These are phyloP conservation scores for Brachionus koreanus DNA, from an alignment of 1,140 invertebrate species.

Conservation along the genomic window DNA sequence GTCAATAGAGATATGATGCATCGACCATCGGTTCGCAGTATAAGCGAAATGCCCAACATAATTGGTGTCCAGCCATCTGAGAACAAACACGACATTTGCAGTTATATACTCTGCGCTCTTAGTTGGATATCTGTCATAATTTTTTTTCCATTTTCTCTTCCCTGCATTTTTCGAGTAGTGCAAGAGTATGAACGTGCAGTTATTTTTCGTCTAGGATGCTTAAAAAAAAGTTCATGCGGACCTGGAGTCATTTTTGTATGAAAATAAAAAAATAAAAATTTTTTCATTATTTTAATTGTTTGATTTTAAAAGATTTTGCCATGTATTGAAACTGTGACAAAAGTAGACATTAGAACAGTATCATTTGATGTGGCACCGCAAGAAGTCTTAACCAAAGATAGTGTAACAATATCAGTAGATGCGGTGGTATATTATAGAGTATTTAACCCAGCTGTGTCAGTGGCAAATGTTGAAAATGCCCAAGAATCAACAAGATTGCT, in stretches of 20 bases:
- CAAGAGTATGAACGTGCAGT: slow-evolving; percentile 43
- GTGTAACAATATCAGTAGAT: slow-evolving; percentile 46
- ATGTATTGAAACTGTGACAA: slow-evolving; percentile 44
- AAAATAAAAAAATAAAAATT: background rate
- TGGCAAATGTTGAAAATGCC: slow-evolving; percentile 46
- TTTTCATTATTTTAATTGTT: background rate
- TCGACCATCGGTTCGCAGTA: slow-evolving; percentile 35
- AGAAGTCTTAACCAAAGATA: slow-evolving; percentile 47
- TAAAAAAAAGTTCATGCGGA: slow-evolving; percentile 39
- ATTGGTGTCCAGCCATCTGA: slow-evolving; percentile 8
- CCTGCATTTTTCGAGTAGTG: slow-evolving; percentile 25
- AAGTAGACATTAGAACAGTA: slow-evolving; percentile 46
- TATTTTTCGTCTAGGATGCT: slow-evolving; percentile 35
- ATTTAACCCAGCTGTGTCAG: slow-evolving; percentile 45
- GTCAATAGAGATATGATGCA: slow-evolving; percentile 14
- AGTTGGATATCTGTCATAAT: slow-evolving; percentile 2
- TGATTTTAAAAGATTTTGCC: slow-evolving; percentile 36
- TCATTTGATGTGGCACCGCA: slow-evolving; percentile 47
- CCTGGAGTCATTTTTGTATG: slow-evolving; percentile 46
- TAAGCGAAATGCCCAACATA: slow-evolving; percentile 32
- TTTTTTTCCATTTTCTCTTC: slow-evolving; percentile 35
- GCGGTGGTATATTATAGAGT: slow-evolving; percentile 46
- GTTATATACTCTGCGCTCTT: slow-evolving; percentile 4
- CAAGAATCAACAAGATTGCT: slow-evolving; percentile 45
- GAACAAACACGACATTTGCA: slow-evolving; percentile 1